Percentiles rank a stretch among this genome's conserved stretches.
These are phyloP conservation scores for Hypercompe scribonia DNA, from an alignment of 2,888 invertebrate genomes.

Conservation along the genomic window DNA sequence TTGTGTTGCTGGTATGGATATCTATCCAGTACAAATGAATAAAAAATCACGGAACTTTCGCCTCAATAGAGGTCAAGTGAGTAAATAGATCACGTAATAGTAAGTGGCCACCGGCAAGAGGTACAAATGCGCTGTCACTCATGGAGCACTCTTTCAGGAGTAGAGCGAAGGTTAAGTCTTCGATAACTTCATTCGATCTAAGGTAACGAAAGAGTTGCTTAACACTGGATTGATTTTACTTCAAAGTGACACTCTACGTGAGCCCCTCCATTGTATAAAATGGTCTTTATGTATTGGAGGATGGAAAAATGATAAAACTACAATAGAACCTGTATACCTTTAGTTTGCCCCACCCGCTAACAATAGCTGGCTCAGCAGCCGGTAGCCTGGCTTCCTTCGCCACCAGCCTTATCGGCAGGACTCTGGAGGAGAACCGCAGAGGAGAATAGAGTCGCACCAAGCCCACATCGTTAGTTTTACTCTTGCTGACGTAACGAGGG, in stretches of 20 bases:
- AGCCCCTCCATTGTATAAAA: too few relatives aligned
- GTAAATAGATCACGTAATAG: too few relatives aligned
- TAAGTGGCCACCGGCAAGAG: too few relatives aligned
- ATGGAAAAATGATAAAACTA: not conserved
- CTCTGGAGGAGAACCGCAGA: constrained; percentile 73
- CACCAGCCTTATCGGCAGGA: constrained; percentile 74
- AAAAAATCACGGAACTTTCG: too few relatives aligned
- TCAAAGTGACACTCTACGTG: too few relatives aligned
- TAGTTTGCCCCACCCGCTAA: constrained; percentile 82
- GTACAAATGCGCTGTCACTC: too few relatives aligned
- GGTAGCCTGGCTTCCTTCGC: constrained; percentile 60
- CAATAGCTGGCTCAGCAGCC: constrained; percentile 70
- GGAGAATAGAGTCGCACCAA: constrained; percentile 75
- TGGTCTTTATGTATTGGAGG: not conserved
- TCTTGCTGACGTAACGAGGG: constrained; percentile 76
- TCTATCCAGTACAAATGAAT: too few relatives aligned
- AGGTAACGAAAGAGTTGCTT: not conserved
- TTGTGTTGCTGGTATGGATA: too few relatives aligned
- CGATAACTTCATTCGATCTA: not conserved
- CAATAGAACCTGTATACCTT: constrained; percentile 54
- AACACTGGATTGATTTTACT: not conserved
- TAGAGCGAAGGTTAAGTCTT: not conserved
- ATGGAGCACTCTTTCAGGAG: too few relatives aligned
- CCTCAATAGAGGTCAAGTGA: too few relatives aligned
- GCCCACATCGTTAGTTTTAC: constrained; percentile 81